Conservation (phyloP, 2,797 vertebrate genomes). For the Dendrocincla tyrannina region DNA sequence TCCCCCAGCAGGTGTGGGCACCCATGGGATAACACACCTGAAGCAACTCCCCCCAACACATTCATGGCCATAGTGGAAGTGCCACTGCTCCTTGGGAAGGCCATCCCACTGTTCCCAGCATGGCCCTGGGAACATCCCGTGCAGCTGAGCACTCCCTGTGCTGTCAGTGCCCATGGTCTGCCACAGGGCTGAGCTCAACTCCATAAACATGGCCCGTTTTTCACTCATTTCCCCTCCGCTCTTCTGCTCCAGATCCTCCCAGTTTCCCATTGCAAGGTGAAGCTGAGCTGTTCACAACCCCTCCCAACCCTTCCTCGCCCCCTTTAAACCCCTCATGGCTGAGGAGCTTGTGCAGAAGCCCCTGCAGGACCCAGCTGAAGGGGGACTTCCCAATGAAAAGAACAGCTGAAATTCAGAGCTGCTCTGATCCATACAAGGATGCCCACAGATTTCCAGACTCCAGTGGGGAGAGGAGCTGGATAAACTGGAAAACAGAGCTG, state of each 20-base stretch:
- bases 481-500: not conserved
- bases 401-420: not conserved
- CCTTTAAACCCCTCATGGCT: not conserved
- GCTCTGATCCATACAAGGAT: not conserved
- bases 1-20: not conserved
- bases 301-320: not conserved
- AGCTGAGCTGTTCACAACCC: not conserved
- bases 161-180: rapidly evolving
- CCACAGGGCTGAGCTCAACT: not conserved
- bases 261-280: not conserved
- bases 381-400: not conserved
- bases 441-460: not conserved
- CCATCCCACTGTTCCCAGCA: not conserved
- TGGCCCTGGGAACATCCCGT: not conserved
- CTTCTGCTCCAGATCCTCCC: not conserved
- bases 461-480: rapidly evolving
- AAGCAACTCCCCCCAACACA: not conserved
- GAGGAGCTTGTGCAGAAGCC: not conserved
- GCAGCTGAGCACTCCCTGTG: not conserved
- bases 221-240: not conserved
- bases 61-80: not conserved
- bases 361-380: not conserved
- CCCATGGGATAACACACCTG: rapidly evolving
- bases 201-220: not conserved
- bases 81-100: not conserved